Evolutionary conservation across 1,140 invertebrate genomes (phyloP).

Genomic region (Drosophila biarmipes): DNA sequence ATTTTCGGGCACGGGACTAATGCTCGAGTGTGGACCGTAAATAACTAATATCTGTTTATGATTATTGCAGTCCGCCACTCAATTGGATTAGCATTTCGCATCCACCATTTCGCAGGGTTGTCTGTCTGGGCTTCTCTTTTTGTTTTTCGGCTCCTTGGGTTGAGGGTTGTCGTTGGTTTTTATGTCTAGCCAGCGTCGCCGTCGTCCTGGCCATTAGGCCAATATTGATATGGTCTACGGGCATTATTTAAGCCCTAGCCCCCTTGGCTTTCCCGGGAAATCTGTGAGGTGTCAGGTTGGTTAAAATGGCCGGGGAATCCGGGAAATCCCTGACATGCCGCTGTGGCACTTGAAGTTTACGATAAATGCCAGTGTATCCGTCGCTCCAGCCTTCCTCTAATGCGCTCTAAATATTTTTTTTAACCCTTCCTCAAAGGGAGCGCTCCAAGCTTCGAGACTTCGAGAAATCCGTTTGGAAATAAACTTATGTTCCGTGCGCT

Average conservation of each 20-base stretch:
- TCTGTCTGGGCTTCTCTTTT: background rate
- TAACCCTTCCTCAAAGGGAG: slow-evolving; percentile 25
- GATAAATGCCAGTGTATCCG: slow-evolving; percentile 67
- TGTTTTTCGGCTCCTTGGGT: background rate
- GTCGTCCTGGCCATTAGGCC: slow-evolving; percentile 59
- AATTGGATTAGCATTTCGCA: slow-evolving; percentile 62
- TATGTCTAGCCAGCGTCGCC: slow-evolving; percentile 48
- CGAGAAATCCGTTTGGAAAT: slow-evolving; percentile 59
- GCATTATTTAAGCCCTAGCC: slow-evolving; percentile 28
- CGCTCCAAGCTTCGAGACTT: slow-evolving; percentile 15
- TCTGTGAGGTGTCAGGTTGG: slow-evolving; percentile 73
- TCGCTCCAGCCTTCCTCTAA: slow-evolving; percentile 54
- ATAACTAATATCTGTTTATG: slow-evolving; percentile 82
- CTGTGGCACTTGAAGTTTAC: slow-evolving; percentile 77
- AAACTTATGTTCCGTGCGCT: slow-evolving; percentile 49
- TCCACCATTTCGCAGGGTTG: slow-evolving; percentile 26
- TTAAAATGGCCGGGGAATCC: slow-evolving; percentile 61
- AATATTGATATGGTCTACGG: slow-evolving; percentile 64
- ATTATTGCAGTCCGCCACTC: slow-evolving; percentile 69
- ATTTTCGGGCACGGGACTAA: slow-evolving; percentile 51
- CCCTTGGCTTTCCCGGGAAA: slow-evolving; percentile 9
- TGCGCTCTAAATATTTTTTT: slow-evolving; percentile 70
- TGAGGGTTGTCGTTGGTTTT: slow-evolving; percentile 73
- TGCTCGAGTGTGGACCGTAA: slow-evolving; percentile 61
- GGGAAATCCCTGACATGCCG: slow-evolving; percentile 75